Conservation (phyloP, 2,113 vertebrate genomes). For the Zeus faber region DNA sequence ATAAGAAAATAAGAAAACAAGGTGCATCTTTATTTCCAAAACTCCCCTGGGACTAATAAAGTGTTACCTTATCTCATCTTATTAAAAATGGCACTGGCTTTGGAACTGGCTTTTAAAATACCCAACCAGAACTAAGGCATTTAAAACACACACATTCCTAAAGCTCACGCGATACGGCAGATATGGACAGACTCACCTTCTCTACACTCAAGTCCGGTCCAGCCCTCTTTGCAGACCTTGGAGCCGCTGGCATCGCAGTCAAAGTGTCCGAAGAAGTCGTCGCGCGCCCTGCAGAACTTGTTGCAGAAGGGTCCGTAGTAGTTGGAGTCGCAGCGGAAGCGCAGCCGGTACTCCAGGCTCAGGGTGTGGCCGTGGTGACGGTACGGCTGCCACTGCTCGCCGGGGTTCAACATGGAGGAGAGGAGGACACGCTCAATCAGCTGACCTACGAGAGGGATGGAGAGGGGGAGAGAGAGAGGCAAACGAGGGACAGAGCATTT, state of each 20-base stretch:
- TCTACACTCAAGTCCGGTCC: slow-evolving; percentile 67
- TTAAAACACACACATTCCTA: too few relatives aligned
- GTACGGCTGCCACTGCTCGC: slow-evolving; percentile 75
- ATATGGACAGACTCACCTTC: too few relatives aligned
- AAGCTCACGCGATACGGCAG: too few relatives aligned
- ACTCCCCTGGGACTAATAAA: too few relatives aligned
- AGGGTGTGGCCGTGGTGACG: slow-evolving; percentile 73
- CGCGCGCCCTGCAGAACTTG: slow-evolving; percentile 71
- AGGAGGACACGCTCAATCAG: slow-evolving; percentile 77
- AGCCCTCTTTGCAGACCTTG: slow-evolving; percentile 82
- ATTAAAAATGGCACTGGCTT: too few relatives aligned
- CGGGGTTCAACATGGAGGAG: slow-evolving; percentile 79
- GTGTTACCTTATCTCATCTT: too few relatives aligned
- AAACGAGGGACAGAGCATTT: neutral
- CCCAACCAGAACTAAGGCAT: too few relatives aligned
- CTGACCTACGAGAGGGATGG: slow-evolving; percentile 60
- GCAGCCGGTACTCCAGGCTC: slow-evolving; percentile 77
- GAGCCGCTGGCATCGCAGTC: slow-evolving; percentile 77
- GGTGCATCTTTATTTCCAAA: too few relatives aligned
- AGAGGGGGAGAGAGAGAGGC: neutral
- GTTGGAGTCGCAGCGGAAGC: slow-evolving; percentile 75
- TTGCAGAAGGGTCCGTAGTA: slow-evolving; percentile 79
- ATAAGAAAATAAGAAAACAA: too few relatives aligned
- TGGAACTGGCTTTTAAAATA: too few relatives aligned
- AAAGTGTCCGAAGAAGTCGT: slow-evolving; percentile 81